Evolutionary conservation across 2,888 invertebrate species (phyloP).

Genomic region (Drosophila hamatofila): DNA sequence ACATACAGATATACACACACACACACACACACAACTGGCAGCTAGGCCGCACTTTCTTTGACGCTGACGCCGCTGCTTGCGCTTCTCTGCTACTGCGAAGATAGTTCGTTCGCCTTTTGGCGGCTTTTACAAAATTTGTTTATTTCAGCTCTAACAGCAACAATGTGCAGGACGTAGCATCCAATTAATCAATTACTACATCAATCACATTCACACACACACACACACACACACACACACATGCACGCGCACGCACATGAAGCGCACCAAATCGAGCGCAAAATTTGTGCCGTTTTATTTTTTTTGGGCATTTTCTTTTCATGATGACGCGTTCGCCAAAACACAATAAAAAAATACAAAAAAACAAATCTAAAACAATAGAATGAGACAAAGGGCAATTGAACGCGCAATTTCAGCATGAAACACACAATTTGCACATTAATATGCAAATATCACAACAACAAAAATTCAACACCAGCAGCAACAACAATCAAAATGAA

Average conservation of each 20-base stretch:
- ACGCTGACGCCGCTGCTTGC: slow-evolving; percentile 33
- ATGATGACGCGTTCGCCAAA: slow-evolving; percentile 57
- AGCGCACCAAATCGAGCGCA: slow-evolving; percentile 43
- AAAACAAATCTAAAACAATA: slow-evolving; percentile 18
- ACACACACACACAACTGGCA: slow-evolving; percentile 15
- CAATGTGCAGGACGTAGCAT: slow-evolving; percentile 26
- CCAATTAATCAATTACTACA: slow-evolving; percentile 52
- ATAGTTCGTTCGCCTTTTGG: slow-evolving; percentile 62
- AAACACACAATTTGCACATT: slow-evolving; percentile 34
- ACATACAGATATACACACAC: slow-evolving; percentile 14
- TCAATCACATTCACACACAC: slow-evolving; percentile 11
- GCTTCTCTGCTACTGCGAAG: slow-evolving; percentile 22
- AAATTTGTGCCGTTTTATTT: slow-evolving; percentile 39
- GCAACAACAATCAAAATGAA: slow-evolving; percentile 31
- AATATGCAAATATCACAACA: slow-evolving; percentile 20
- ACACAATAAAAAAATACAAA: slow-evolving; percentile 12
- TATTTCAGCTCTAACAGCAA: slow-evolving; percentile 30
- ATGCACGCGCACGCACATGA: slow-evolving; percentile 8
- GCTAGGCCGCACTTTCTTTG: slow-evolving; percentile 67
- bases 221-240: neutral
- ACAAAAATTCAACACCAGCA: slow-evolving; percentile 20
- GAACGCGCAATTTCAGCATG: slow-evolving; percentile 25
- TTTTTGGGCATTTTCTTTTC: slow-evolving; percentile 47
- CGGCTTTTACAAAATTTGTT: slow-evolving; percentile 63
- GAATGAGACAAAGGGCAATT: slow-evolving; percentile 21